Evolutionary conservation across 1,140 invertebrate species (phyloP), one percentile per base, ranked within the genome.

Genomic region (Nephotettix cincticeps): DNA sequence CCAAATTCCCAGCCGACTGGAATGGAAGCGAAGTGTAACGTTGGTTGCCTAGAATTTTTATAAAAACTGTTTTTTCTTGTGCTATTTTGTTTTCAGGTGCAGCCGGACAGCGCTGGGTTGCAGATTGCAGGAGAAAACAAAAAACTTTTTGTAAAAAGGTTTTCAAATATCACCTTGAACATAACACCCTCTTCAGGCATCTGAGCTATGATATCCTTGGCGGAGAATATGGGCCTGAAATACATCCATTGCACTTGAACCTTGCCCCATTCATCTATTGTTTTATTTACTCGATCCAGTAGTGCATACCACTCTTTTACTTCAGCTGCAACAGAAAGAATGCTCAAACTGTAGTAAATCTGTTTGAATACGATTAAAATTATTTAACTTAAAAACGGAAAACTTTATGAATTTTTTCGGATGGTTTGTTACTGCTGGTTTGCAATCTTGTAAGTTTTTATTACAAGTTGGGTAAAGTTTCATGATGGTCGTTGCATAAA

Each of bases 221-320:
- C 96, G 1, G 92, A 93, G 81, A 98, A 98, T 75, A 98, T 95
- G 0, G 94, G 94, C 73, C 97, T 83, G 27, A 98, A 83, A 80
- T 97, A 96, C n/a, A 97, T 83, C 90, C 94, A 98, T 73, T 94
- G 93, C 40, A 89, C 86, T 81, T 94, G 92, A 14, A 92, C 93
- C 81, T 92, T 94, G 1, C 92, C 86, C 94, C 94, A 97, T 79
- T 93, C 90, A 74, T 96, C 92, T 14, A 97, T 85, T 0, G 93
- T 93, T 45, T 84, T 83, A 79, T 94, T 92, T 0, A 95, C 87
- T 47, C 91, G 81, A 51, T 89, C 84, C 29, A 97, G 84, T 77
- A 89, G 91, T 21, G 89, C 87, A 79, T 96, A 96, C 92, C 94
- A 97, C 0, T 86, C 84, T 77, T 86, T 89, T 23, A 92, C 89